Conservation (phyloP, 1,140 invertebrate genomes). For the Drosophila ercepeae region DNA sequence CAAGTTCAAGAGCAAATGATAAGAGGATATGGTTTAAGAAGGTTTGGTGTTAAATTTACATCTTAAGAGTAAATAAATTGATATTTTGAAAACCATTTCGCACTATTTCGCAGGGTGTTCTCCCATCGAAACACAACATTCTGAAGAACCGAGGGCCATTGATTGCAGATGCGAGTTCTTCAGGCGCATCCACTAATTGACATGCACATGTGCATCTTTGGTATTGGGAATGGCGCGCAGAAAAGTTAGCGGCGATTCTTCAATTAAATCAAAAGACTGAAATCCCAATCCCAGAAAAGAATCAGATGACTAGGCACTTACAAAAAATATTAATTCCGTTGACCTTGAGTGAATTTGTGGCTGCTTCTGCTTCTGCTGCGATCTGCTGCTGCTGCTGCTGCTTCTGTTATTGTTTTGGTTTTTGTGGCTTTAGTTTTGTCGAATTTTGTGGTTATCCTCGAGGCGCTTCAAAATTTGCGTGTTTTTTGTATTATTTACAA, state of each 20-base stretch:
- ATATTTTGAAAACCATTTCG: neutral
- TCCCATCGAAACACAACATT: neutral
- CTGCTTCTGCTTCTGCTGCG: constrained; percentile 42
- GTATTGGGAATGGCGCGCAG: constrained; percentile 12
- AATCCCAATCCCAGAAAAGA: constrained; percentile 5
- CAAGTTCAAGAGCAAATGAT: neutral
- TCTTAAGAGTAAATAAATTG: neutral
- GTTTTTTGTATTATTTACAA: constrained; percentile 29
- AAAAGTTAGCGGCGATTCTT: constrained; percentile 19
- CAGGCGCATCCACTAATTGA: constrained; percentile 61
- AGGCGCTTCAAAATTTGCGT: constrained; percentile 44
- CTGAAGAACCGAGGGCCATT: neutral
- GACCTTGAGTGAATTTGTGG: constrained; percentile 76
- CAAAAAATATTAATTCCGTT: constrained; percentile 82
- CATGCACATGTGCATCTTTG: constrained; percentile 69
- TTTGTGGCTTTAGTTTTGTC: too few species aligned
- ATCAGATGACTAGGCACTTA: constrained; percentile 49
- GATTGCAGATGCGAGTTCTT: constrained; percentile 28
- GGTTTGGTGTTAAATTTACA: too few species aligned
- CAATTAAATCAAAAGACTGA: constrained; percentile 36
- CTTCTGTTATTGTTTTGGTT: too few species aligned
- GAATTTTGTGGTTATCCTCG: constrained; percentile 38
- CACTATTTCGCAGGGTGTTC: neutral
- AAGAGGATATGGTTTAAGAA: neutral
- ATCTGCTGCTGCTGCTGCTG: constrained; percentile 24